A percentile compares a stretch with the other conserved stretches of the same genome.
phyloP scores from a whole-genome alignment of 30 jellyfish, hydroid and myxozoan species.

The Cassiopea andromeda region DNA sequence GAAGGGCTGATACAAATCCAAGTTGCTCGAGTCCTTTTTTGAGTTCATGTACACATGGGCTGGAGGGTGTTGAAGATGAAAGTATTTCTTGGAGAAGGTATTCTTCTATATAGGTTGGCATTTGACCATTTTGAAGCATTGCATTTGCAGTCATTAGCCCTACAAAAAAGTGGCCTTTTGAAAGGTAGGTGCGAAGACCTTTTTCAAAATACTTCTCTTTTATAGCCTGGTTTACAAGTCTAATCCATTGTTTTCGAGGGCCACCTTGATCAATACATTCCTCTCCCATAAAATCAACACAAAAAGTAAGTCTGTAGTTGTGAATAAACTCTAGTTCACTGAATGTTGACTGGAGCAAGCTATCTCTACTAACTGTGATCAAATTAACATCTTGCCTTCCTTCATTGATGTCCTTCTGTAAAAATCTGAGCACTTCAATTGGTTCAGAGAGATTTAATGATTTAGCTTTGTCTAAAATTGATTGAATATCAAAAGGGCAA shows the following conservation, averaged over 20 bases:
- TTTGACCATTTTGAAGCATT: constrained; percentile 47
- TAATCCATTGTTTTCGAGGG: constrained; percentile 63
- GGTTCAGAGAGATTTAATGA: constrained; percentile 31
- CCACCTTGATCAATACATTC: constrained; percentile 58
- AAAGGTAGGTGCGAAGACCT: constrained; percentile 32
- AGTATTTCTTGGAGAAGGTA: constrained; percentile 23
- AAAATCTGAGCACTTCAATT: constrained; percentile 22
- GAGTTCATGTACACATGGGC: constrained; percentile 24
- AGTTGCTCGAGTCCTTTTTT: constrained; percentile 37
- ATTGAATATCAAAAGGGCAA: too few relatives aligned
- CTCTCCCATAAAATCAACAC: constrained; percentile 58
- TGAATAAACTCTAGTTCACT: constrained; percentile 34
- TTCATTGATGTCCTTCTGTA: constrained; percentile 37
- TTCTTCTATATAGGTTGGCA: constrained; percentile 21
- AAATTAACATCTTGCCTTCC: constrained; percentile 58
- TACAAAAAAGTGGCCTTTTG: constrained; percentile 40
- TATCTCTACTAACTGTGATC: constrained; percentile 51
- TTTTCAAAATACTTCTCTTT: constrained; percentile 43
- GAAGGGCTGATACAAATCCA: constrained; percentile 7
- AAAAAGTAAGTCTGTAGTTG: constrained; percentile 53
- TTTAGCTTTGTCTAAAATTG: too few relatives aligned
- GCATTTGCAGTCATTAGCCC: constrained; percentile 52
- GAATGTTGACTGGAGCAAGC: constrained; percentile 19
- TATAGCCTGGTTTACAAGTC: constrained; percentile 36
- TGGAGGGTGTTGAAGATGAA: constrained; percentile 7